phyloP scores from a whole-genome alignment of 2,113 vertebrate genomes.

The Spheniscus mendiculus region DNA sequence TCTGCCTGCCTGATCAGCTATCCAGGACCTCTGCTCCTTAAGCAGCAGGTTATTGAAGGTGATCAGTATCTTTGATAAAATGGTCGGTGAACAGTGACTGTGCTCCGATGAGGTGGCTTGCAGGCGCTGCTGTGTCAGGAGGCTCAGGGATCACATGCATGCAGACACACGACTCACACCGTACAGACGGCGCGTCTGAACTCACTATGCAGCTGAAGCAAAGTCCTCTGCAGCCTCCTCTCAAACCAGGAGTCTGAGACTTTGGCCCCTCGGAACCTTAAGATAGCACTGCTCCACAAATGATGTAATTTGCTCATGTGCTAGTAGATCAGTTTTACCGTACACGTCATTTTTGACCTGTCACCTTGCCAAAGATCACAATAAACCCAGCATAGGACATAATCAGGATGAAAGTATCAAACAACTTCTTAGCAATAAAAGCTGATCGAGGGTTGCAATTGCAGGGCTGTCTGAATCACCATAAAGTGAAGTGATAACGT shows the following conservation, averaged over 20 bases:
- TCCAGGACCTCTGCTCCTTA: not conserved
- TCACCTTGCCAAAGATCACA: not conserved
- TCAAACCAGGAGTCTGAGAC: not conserved
- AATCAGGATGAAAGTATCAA: not conserved
- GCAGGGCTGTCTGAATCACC: not conserved
- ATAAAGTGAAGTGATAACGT: not conserved
- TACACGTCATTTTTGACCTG: not conserved
- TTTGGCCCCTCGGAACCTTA: not conserved
- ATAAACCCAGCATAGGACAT: not conserved
- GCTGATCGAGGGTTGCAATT: not conserved
- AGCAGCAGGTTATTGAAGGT: not conserved
- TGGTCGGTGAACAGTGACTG: not conserved
- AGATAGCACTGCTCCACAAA: not conserved
- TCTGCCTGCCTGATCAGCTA: not conserved
- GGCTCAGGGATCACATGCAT: not conserved
- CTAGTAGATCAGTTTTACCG: not conserved
- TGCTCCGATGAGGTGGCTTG: accelerated
- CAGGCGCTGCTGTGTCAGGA: not conserved
- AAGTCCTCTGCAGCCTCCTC: not conserved
- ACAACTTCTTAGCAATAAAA: not conserved
- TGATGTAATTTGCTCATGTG: accelerated
- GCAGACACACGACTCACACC: not conserved
- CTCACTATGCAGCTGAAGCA: not conserved
- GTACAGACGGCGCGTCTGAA: not conserved
- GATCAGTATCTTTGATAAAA: not conserved